These are phyloP conservation scores for Drosophila affinis DNA, from an alignment of 2,888 invertebrate species.

Conservation along the genomic window DNA sequence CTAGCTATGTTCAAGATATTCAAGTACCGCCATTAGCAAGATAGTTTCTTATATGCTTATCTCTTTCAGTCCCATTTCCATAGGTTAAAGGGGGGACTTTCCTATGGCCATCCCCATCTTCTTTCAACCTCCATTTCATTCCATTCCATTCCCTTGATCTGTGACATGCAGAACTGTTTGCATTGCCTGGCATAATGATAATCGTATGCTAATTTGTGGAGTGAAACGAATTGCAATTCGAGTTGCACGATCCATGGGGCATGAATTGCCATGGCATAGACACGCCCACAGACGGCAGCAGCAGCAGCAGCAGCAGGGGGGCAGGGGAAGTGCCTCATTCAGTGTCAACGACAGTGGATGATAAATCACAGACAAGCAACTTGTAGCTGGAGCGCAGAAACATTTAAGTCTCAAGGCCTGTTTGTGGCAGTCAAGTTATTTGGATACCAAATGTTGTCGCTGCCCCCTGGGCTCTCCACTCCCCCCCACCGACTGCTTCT, in stretches of 20 bases:
- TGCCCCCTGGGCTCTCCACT: not conserved
- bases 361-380: conserved; percentile 31
- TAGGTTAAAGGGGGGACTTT: not conserved
- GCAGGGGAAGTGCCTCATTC: conserved; percentile 3
- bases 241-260: conserved; percentile 39
- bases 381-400: conserved; percentile 4
- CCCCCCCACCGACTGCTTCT: not conserved
- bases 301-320: not conserved
- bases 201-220: conserved; percentile 41
- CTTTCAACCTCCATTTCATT: conserved; percentile 8
- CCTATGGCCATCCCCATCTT: not conserved
- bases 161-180: conserved; percentile 28
- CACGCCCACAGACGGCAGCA: conserved; percentile 29
- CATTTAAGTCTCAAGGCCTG: conserved; percentile 43
- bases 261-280: conserved; percentile 12
- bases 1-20: no score
- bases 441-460: conserved; percentile 13
- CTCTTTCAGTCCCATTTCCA: not conserved
- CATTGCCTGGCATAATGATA: conserved; percentile 33
- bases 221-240: conserved; percentile 41
- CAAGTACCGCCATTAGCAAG: no score
- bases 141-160: conserved; percentile 35
- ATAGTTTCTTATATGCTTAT: not conserved
- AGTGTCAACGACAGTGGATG: conserved; percentile 31
- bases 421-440: conserved; percentile 29